Base-by-base conservation (phyloP, 2,113 vertebrate genomes). In the Orycteropus afer region DNA sequence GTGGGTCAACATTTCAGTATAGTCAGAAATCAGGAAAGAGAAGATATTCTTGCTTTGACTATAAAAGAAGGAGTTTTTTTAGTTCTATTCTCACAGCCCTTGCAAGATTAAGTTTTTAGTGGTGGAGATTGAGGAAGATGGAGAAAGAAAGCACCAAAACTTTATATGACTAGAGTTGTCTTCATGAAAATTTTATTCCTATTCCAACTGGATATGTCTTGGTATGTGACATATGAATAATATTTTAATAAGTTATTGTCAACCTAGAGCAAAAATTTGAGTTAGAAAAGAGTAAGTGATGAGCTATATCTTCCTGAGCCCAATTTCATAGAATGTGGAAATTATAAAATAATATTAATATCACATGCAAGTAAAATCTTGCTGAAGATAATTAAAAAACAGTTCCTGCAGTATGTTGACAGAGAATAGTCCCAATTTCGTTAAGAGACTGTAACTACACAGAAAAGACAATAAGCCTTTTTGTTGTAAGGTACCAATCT, bases 171-270 rank as follows among this genome's bases (percentile, higher is more conserved):
- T 73, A 29, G 37, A 77, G 42, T 9, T 73, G 15, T 77, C 74
- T 94, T 77, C 55, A 47, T 93, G 53, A 85, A 63, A 57, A 53
- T 12, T 51, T 59, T 67, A 6, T 92, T 81, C 92, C 53, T 90
- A 40, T 7, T n/a, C 67, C 10, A 77, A 71, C 51, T 1, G 45
- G 65, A 71, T 76, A 78, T 85, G 14, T 37, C 14, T 69, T 71
- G 20, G 12, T 76, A 77, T 73, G 7, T 34, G 42, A n/a, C 40
- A 94, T 15, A 20, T 91, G 11, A 71, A 69, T n/a, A 65, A 32
- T 78, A n/a, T 94, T 10, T 73, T 34, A 88, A 78, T 80, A 87
- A 82, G 49, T 80, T 80, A 71, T 77, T 95, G 40, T 73, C 32
- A 81, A 59, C 27, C 22, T 14, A 74, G 5, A 59, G 57, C 22